Evolutionary conservation across 2,113 vertebrate genomes (phyloP).

Genomic region (Crotalus tigris): DNA sequence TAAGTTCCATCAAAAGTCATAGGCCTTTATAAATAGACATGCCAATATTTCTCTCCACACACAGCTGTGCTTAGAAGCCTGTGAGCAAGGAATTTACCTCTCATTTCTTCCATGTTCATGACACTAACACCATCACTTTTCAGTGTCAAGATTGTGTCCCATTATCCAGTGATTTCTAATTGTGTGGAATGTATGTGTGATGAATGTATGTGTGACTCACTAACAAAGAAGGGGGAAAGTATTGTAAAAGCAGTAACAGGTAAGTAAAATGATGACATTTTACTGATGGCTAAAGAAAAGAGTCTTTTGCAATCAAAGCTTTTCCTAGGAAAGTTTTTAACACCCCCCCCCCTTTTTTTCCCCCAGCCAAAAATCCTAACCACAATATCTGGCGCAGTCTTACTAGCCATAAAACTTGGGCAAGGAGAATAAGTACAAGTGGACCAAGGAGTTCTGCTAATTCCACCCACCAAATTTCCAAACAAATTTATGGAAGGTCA

Average conservation of each 20-base stretch:
- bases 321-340: too few species aligned
- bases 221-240: background rate
- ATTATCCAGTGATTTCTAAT: background rate
- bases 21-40: background rate
- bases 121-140: background rate
- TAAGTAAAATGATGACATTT: background rate
- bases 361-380: background rate
- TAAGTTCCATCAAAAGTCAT: background rate
- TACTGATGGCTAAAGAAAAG: background rate
- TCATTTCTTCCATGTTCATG: background rate
- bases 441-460: constrained; percentile 66
- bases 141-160: too few species aligned
- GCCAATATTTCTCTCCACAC: background rate
- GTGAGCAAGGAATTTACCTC: background rate
- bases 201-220: background rate
- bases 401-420: constrained; percentile 57
- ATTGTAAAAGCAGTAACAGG: background rate
- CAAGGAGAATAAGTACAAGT: constrained; percentile 64
- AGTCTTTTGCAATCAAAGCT: background rate
- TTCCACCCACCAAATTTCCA: constrained; percentile 73
- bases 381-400: background rate
- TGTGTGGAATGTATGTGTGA: background rate
- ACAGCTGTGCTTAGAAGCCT: background rate
- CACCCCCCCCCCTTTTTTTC: background rate
- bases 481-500: constrained; percentile 72